These are phyloP conservation scores for Serilophus lunatus DNA, from an alignment of 2,113 vertebrate species.

Conservation along the genomic window DNA sequence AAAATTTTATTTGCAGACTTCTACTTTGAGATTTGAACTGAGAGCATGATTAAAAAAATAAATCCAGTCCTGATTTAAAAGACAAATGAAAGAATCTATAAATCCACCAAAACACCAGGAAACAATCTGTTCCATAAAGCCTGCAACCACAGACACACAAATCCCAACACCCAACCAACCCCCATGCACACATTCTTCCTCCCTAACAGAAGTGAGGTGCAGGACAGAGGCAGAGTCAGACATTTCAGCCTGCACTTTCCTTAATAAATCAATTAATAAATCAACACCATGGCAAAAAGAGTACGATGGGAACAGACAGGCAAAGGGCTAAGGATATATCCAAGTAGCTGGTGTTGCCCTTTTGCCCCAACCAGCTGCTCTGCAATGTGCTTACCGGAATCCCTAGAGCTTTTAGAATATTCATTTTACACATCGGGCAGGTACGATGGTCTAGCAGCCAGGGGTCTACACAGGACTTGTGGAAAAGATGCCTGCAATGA, in stretches of 20 bases:
- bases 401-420: slow-evolving; percentile 97
- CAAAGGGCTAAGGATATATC: not conserved
- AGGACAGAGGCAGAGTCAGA: not conserved
- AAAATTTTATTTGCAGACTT: not conserved
- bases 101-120: not conserved
- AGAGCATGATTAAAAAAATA: not conserved
- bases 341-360: not conserved
- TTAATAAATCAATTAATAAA: not conserved
- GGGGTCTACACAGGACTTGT: slow-evolving; percentile 97
- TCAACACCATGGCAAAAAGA: not conserved
- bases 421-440: slow-evolving; percentile 99
- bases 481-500: slow-evolving; percentile 91
- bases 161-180: not conserved
- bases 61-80: not conserved
- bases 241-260: not conserved
- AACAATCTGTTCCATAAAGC: not conserved
- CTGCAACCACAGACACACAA: not conserved
- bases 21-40: not conserved
- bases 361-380: not conserved
- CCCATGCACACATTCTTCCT: not conserved
- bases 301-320: not conserved
- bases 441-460: slow-evolving; percentile 98
- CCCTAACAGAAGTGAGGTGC: not conserved
- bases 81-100: not conserved
- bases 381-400: slow-evolving; percentile 83